Base-by-base conservation (phyloP, 2,113 vertebrate species). In the Neofelis nebulosa region DNA sequence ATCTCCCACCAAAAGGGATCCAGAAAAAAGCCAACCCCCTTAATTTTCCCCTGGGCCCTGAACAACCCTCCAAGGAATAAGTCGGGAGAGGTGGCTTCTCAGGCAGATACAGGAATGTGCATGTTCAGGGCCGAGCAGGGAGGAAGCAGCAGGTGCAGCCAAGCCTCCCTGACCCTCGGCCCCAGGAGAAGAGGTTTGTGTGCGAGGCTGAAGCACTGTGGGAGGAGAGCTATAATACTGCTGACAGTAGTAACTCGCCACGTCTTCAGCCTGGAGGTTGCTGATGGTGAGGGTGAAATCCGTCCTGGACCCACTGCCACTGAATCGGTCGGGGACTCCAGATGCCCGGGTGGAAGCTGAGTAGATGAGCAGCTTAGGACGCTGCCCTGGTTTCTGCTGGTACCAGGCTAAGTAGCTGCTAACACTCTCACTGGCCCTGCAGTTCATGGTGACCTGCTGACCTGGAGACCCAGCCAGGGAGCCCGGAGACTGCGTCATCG, bases 371-470 rank as follows among this genome's bases (percentile, higher is more conserved):
- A 86, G 27, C n/a, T 38, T 95, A 15, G 97, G 98, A 89, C 81
- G 0, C 6, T 98, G 94, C 84, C 98, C 98, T 71, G 96, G 23
- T 97, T 98, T 99, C 36, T 98, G 97, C 0, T 98, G 97, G 84
- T 97, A 98, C 98, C 98, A 99, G 97, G 0, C 5, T 33, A 98
- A 10, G 0, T 36, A 7, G 21, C 1, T 55, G 29, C 23, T 5
- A 41, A 98, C 76, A 78, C 52, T 18, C 52, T 2, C 36, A 80
- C 31, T 98, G 31, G 94, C 74, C 63, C 63, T 98, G 95, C 98
- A 98, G 33, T 11, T 81, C 36, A 45, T 19, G 63, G 76, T 38
- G 89, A 55, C 45, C 15, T 1, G 66, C 25, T 81, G 41, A 6
- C 76, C 76, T 31, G 5, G 5, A 68, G 76, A 38, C 25, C 2